Conservation (phyloP, 1,140 invertebrate species). For the Calephelis nemesis region DNA sequence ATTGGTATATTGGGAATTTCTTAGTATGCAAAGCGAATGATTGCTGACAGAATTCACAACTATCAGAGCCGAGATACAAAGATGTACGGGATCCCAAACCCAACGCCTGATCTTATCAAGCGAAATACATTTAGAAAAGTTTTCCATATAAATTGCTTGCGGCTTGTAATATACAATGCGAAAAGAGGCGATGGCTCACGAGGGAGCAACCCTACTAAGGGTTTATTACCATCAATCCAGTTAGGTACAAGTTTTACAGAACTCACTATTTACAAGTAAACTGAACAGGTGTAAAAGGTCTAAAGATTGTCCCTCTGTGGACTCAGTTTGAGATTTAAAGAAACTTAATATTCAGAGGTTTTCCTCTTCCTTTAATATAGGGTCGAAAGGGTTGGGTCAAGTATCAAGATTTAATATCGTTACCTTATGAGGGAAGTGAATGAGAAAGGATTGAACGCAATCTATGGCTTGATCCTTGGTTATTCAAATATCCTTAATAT, state of each 20-base stretch:
- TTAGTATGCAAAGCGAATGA: slow-evolving; percentile 36
- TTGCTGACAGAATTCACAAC: slow-evolving; percentile 38
- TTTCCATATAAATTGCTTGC: slow-evolving; percentile 68
- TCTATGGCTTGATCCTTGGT: no score
- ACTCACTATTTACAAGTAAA: slow-evolving; percentile 14
- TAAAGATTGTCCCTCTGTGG: not conserved
- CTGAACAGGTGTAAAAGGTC: slow-evolving; percentile 9
- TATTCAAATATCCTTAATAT: no score
- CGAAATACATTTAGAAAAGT: slow-evolving; percentile 60
- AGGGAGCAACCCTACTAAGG: slow-evolving; percentile 49
- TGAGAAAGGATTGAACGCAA: no score
- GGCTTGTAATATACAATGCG: slow-evolving; percentile 51
- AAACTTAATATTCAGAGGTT: slow-evolving; percentile 6
- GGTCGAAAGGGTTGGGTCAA: not conserved
- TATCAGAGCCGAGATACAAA: slow-evolving; percentile 34
- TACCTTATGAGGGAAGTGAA: no score
- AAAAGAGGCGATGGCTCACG: slow-evolving; percentile 51
- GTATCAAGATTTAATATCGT: no score
- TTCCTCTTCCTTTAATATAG: not conserved
- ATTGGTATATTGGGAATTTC: slow-evolving; percentile 22
- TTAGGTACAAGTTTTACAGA: slow-evolving; percentile 26
- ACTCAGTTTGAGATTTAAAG: slow-evolving; percentile 2
- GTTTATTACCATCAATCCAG: slow-evolving; percentile 50
- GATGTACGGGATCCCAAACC: slow-evolving; percentile 36
- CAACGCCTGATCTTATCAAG: slow-evolving; percentile 48